A percentile compares a stretch with the other conserved stretches of the same genome.
These are phyloP conservation scores for Tragopan temminckii DNA, from an alignment of 2,797 vertebrate species.

Conservation along the genomic window DNA sequence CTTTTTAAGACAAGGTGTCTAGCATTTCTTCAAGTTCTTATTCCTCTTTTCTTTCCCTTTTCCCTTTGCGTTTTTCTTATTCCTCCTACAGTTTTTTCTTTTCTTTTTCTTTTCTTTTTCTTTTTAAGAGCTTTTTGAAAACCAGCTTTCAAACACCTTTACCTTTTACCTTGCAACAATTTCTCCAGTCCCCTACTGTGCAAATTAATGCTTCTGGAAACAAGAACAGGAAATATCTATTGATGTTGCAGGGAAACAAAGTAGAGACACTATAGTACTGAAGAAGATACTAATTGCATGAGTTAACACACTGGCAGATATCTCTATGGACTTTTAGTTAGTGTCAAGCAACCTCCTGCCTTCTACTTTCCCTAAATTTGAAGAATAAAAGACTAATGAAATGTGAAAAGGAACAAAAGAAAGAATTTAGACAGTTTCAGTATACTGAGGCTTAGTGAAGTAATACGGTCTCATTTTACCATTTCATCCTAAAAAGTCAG, in stretches of 20 bases:
- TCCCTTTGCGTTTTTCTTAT: constrained; percentile 1
- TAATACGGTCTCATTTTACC: not conserved
- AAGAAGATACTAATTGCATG: constrained; percentile 37
- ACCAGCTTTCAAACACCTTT: constrained; percentile 21
- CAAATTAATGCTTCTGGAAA: constrained; percentile 67
- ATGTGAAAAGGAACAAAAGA: constrained; percentile 3
- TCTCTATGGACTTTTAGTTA: not conserved
- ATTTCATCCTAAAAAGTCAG: not conserved
- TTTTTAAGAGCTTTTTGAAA: constrained; percentile 32
- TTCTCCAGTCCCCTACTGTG: constrained; percentile 47
- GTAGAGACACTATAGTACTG: not conserved
- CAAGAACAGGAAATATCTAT: constrained; percentile 25
- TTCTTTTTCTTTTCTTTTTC: not conserved
- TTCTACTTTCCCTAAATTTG: not conserved
- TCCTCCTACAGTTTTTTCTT: not conserved
- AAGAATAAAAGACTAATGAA: not conserved
- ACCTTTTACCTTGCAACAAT: constrained; percentile 29
- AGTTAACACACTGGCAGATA: constrained; percentile 52
- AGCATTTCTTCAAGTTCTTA: not conserved
- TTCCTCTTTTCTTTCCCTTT: not conserved
- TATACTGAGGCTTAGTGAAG: not conserved
- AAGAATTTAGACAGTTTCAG: not conserved
- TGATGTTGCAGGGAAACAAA: constrained; percentile 21
- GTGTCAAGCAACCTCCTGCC: not conserved
- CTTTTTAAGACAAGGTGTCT: not conserved